Base-by-base conservation (phyloP, 2,113 vertebrate genomes). In the Neogobius melanostomus region DNA sequence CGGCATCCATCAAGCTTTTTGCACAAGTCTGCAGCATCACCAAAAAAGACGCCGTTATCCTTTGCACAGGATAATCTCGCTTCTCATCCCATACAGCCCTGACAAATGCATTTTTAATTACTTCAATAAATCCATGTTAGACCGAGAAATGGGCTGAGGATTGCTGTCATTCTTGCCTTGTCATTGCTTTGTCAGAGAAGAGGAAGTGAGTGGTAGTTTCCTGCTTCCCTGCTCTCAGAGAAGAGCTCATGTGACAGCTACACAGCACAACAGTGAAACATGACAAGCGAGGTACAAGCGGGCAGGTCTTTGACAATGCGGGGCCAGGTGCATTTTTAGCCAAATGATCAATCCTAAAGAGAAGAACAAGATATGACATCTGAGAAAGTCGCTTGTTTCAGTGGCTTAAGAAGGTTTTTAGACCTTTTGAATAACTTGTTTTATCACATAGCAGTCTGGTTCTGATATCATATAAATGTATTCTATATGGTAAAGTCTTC, bases 171-270 rank as follows among this genome's bases (percentile, higher is more conserved):
- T 76, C 64, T 64, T n/a, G 53, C 52, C 0, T 0, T 1, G 12
- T 57, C 75, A 68, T 11, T 9, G 4, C 62, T 74, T 47, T 17
- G 50, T 77, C 54, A 68, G 63, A 75, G 51, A 47, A 56, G 43
- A 81, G 73, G 69, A 83, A 59, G 53, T 4, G 48, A 66, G 49
- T 60, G 59, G 8, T 61, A 0, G 68, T 70, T 64, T 75, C 68
- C 70, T 62, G 60, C 69, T 68, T 79, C 70, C 66, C 72, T 46
- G 77, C 49, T 4, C 21, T 8, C 16, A 7, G 57, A 57, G 48
- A 69, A 47, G 57, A 66, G 50, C 54, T 66, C 64, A 77, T 51
- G 28, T 78, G 59, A n/a, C 52, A 28, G 7, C 28, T 43, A 6
- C 44, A 36, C 46, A 47, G 2, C 46, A 72, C 6, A 17, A 44